Conservation (phyloP, 1,140 invertebrate genomes). For the Reticulitermes speratus region DNA sequence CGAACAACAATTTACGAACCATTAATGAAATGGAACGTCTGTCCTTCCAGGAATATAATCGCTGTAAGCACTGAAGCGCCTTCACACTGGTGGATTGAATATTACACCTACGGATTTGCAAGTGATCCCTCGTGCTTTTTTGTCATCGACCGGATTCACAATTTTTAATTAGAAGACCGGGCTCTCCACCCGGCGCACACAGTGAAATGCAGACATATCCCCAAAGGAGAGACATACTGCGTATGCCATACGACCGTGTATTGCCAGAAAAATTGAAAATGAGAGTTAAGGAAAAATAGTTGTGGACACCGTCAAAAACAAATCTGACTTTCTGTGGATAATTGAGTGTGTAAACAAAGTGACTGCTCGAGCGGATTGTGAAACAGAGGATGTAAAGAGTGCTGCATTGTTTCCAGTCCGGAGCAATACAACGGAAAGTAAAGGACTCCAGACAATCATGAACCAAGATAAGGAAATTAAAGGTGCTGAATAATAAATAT, state of each 20-base stretch:
- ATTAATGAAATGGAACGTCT: too few relatives aligned
- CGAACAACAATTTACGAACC: too few relatives aligned
- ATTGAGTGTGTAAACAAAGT: neutral
- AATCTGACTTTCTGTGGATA: neutral
- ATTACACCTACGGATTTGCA: constrained; percentile 2
- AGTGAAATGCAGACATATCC: neutral
- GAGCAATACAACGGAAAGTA: too few relatives aligned
- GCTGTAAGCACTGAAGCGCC: neutral
- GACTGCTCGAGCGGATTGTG: neutral
- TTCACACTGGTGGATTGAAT: neutral
- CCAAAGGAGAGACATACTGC: neutral
- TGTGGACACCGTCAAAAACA: neutral
- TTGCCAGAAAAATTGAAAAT: neutral
- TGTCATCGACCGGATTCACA: neutral
- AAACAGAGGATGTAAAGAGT: too few relatives aligned
- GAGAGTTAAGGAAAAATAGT: neutral
- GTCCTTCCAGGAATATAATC: too few relatives aligned
- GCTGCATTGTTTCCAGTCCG: too few relatives aligned
- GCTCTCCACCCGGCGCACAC: neutral
- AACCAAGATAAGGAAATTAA: too few relatives aligned
- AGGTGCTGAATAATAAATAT: too few relatives aligned
- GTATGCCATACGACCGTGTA: neutral
- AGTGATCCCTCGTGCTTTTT: neutral
- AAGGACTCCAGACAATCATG: too few relatives aligned
- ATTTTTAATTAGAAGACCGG: neutral